These are phyloP conservation scores for Anarrhichthys ocellatus DNA, from an alignment of 2,113 vertebrate species.

Conservation along the genomic window DNA sequence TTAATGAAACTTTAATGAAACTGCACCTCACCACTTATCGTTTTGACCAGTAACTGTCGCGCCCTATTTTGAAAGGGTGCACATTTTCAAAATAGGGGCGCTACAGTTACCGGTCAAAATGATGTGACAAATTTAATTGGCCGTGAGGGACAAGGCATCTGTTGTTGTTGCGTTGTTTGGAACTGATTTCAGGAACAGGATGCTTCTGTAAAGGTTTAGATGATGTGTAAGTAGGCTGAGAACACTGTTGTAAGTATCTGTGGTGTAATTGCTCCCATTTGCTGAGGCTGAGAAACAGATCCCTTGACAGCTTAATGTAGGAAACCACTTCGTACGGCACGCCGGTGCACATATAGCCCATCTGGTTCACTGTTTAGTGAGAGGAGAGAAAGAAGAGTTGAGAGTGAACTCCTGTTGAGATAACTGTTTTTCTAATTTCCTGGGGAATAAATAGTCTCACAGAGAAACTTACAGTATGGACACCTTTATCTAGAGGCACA, in stretches of 20 bases:
- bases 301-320: conserved; percentile 77
- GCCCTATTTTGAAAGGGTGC: neutral
- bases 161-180: conserved; percentile 50
- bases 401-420: conserved; percentile 23
- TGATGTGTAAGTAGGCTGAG: conserved; percentile 77
- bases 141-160: conserved; percentile 13
- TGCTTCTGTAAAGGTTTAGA: conserved; percentile 73
- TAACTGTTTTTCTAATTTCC: conserved; percentile 7
- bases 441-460: conserved; percentile 1
- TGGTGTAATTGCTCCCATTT: conserved; percentile 81
- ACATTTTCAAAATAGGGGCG: neutral
- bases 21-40: neutral
- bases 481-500: conserved; percentile 11
- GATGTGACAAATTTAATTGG: conserved; percentile 25
- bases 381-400: conserved; percentile 3
- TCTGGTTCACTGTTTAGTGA: conserved; percentile 50
- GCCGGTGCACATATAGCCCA: conserved; percentile 60
- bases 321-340: conserved; percentile 57
- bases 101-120: conserved; percentile 7
- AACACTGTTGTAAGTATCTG: conserved; percentile 76
- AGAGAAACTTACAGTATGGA: neutral
- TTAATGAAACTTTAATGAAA: neutral
- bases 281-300: conserved; percentile 66
- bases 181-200: conserved; percentile 62
- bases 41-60: neutral